Evolutionary conservation across 2,113 vertebrate genomes (phyloP), one percentile per base, ranked within the genome.

Genomic region (Chloroceryle aenea): DNA sequence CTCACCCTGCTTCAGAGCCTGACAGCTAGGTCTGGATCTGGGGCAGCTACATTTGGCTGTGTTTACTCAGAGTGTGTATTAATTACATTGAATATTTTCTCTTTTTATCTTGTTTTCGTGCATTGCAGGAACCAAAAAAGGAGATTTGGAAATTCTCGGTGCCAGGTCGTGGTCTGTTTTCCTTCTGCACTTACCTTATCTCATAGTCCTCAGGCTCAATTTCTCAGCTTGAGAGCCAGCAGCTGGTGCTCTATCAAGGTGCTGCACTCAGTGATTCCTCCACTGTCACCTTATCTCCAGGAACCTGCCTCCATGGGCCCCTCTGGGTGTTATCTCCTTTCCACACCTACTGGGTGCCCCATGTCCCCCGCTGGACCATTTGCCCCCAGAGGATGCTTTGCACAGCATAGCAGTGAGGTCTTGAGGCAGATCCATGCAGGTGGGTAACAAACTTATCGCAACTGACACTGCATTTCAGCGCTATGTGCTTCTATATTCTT

Each of bases 281-380:
- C 1, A 0, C 11, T 1, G 3, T 19, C 1, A 0, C 32, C 78
- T 55, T 97, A 93, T 96, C 93, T 95, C 29, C 29, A 22, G 38
- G 42, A 14, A 6, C 58, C 47, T 87, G 47, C 32, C 59, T 67
- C 20, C 23, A 22, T 1, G 1, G 18, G 48, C 69, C 45, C 63
- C 6, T 7, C 42, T 52, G 55, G 42, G 32, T 2, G 2, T 27
- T 96, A 68, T 68, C 66, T 68, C 43, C 32, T 34, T 48, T 48
- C 66, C 32, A 10, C 95, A 94, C 59, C 52, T 77, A 83, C 66
- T 9, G 11, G 68, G 21, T 40, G 12, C 48, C 27, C 26, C 14
- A 7, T 50, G n/a, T 29, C 1, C 3, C 12, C 5, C 14, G 9
- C 4, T 0, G 0, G 34, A 40, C 6, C 4, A 30, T 13, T 3